Evolutionary conservation across 1,140 invertebrate species (phyloP).

Genomic region (Solenopsis fugax): DNA sequence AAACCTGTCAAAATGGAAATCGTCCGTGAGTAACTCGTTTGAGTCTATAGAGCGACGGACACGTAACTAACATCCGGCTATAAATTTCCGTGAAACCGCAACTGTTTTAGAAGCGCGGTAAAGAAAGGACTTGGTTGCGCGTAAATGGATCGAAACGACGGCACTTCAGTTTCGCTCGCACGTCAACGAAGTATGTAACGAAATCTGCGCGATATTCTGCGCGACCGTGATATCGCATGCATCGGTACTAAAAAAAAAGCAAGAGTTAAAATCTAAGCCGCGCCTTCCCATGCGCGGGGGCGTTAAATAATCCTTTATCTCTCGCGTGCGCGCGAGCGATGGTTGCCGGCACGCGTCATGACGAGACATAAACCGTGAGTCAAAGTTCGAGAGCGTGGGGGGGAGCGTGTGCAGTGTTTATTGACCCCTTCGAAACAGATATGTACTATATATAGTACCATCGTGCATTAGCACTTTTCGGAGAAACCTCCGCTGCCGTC

Average conservation of each 20-base stretch:
- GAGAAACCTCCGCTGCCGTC: background rate
- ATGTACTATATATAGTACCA: conserved; percentile 34
- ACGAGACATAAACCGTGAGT: conserved; percentile 51
- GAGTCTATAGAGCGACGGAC: background rate
- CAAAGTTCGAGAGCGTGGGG: conserved; percentile 53
- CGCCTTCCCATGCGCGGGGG: background rate
- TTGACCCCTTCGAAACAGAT: conserved; percentile 37
- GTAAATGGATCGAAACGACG: conserved; percentile 16
- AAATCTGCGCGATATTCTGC: conserved; percentile 25
- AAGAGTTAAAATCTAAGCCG: conserved; percentile 49
- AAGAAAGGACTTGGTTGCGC: conserved; percentile 23
- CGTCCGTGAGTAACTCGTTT: background rate
- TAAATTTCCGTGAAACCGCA: conserved; percentile 23
- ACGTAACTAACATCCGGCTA: background rate
- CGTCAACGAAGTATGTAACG: conserved; percentile 2
- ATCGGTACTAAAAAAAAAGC: conserved; percentile 33
- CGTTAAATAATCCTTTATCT: conserved; percentile 74
- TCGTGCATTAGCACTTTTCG: background rate
- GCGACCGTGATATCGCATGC: conserved; percentile 5
- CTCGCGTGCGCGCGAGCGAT: conserved; percentile 54
- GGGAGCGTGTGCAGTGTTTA: conserved; percentile 25
- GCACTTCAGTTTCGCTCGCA: background rate
- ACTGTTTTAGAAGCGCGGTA: conserved; percentile 14
- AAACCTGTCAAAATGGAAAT: background rate
- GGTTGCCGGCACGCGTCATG: conserved; percentile 47